Evolutionary conservation across 2,797 vertebrate species (phyloP), one percentile per base, ranked within the genome.

Genomic region (Cercopithecus mitis): DNA sequence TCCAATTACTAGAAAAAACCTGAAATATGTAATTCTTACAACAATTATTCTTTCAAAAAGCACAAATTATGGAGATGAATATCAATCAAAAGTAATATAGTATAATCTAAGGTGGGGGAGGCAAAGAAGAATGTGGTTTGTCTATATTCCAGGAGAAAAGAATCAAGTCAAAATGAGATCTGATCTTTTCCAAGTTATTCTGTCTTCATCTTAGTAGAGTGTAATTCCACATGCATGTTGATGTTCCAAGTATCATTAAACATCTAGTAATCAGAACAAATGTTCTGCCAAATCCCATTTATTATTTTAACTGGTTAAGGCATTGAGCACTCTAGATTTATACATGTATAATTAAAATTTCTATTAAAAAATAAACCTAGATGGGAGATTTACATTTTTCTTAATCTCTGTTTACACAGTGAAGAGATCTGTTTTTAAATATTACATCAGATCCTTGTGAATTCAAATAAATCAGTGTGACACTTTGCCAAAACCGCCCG

Each of bases 271-370:
- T 84, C 97, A 98, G 97, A 98, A 95, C 97, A 98, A 95, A 98
- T 96, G 97, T 97, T 98, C 91, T 97, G 97, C 97, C 98, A 98
- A 75, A 84, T 96, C 89, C 96, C 97, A 98, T 97, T 98, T 96
- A 98, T 94, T 94, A 96, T 95, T 75, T 97, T 97, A 98, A 98
- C 83, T 98, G 96, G 98, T 98, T 98, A 98, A 98, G 95, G 95
- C 97, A 97, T 94, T 93, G 96, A 97, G 91, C 77, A 95, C 92
- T 91, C 93, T 79, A 96, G 91, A 95, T 97, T 97, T 98, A 97
- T 97, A 98, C 98, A 98, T 84, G 95, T 87, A 94, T 96, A 92
- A 98, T 96, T 96, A 98, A 98, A 98, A 95, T 88, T 75, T 64
- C 45, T 94, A 77, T 94, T 94, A 75, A 88, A 45, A 98, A 97